Conservation (phyloP, 1,140 invertebrate species). For the Cecropterus lyciades region DNA sequence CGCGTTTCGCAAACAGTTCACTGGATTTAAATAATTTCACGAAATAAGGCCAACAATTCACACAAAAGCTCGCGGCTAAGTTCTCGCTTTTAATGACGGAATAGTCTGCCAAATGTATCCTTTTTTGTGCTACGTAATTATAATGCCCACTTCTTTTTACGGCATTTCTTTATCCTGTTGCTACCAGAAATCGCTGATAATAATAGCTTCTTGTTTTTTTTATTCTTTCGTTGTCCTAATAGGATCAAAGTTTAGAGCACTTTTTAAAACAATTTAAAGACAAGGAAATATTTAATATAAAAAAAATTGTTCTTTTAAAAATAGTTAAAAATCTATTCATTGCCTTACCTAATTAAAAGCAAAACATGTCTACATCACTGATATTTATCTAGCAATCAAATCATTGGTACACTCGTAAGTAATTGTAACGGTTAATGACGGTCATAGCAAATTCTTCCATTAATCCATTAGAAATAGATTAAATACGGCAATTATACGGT, state of each 20-base stretch:
- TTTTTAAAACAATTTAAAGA: no score
- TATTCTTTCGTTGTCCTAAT: background rate
- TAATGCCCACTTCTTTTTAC: slow-evolving; percentile 11
- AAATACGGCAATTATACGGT: background rate
- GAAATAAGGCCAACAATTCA: slow-evolving; percentile 32
- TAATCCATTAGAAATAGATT: background rate
- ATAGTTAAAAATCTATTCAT: no score
- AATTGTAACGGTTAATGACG: no score
- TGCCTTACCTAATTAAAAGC: no score
- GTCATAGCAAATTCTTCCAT: no score
- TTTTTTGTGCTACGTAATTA: slow-evolving; percentile 31
- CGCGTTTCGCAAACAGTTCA: slow-evolving; percentile 41
- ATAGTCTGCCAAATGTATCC: slow-evolving; percentile 34
- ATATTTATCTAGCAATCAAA: no score
- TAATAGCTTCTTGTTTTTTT: background rate
- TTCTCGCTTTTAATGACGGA: slow-evolving; percentile 32
- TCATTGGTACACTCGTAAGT: no score
- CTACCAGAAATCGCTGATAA: background rate
- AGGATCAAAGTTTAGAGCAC: no score
- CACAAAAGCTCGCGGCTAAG: slow-evolving; percentile 28
- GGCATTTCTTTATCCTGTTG: slow-evolving; percentile 16
- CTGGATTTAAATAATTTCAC: slow-evolving; percentile 36
- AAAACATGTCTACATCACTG: no score
- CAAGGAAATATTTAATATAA: no score
- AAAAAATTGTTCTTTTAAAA: no score